Evolutionary conservation across 1,140 invertebrate species (phyloP).

Genomic region (Chrysomallon squamiferum): DNA sequence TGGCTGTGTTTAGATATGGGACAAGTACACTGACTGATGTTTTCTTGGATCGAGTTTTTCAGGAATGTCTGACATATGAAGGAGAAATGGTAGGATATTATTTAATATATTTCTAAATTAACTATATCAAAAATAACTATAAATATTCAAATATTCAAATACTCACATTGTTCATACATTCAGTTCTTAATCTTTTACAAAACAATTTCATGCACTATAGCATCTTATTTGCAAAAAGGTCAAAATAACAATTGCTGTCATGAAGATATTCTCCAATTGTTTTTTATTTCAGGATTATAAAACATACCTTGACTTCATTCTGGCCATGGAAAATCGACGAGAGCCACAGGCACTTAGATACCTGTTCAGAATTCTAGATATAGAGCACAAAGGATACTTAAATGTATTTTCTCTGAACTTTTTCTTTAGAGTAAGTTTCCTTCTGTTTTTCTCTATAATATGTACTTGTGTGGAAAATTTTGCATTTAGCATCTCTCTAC

Average conservation of each 20-base stretch:
- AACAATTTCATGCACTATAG: background rate
- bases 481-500: no score
- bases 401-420: constrained; percentile 91
- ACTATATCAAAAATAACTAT: no score
- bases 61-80: constrained; percentile 93
- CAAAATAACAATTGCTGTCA: no score
- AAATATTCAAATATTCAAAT: no score
- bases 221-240: no score
- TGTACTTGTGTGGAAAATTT: background rate
- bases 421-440: constrained; percentile 81
- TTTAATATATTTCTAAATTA: no score
- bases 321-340: constrained; percentile 90
- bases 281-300: constrained; percentile 80
- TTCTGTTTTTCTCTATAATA: constrained; percentile 4
- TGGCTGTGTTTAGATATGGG: no score
- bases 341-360: constrained; percentile 92
- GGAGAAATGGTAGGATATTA: constrained; percentile 79
- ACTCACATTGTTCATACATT: background rate
- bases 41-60: constrained; percentile 92
- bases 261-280: no score
- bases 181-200: background rate
- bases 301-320: constrained; percentile 92
- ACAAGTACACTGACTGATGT: constrained; percentile 89
- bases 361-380: constrained; percentile 90
- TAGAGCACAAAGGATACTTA: constrained; percentile 85